Evolutionary conservation across 2,797 vertebrate species (phyloP).

Genomic region (Cheirogaleus major): DNA sequence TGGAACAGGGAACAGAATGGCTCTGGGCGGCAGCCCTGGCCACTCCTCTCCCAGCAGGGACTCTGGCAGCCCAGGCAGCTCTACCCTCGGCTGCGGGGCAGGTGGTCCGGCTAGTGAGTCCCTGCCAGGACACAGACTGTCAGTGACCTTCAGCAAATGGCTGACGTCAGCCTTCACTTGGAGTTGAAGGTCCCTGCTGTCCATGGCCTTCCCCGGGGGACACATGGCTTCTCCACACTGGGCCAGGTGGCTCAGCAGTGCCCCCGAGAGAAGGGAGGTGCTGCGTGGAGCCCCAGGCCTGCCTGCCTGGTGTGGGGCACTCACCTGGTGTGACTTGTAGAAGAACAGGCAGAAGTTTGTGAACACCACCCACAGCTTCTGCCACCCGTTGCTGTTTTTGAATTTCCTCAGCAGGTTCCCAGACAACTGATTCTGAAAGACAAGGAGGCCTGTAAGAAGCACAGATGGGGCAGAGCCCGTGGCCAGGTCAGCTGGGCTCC

Average conservation of each 20-base stretch:
- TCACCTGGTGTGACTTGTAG: slow-evolving; percentile 98
- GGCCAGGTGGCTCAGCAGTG: too few species aligned
- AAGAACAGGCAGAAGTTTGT: slow-evolving; percentile 99
- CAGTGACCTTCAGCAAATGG: not conserved
- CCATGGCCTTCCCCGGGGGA: not conserved
- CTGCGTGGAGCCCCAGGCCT: not conserved
- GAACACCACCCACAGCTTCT: slow-evolving; percentile 99
- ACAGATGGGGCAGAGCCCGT: not conserved
- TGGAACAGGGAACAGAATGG: slow-evolving; percentile 70
- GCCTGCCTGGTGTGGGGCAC: not conserved
- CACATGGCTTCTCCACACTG: not conserved
- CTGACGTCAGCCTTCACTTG: rapidly evolving
- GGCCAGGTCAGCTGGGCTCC: too few species aligned
- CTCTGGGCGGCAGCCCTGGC: rapidly evolving
- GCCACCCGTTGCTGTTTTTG: slow-evolving; percentile 99
- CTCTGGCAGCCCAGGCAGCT: not conserved
- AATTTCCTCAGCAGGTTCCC: slow-evolving; percentile 98
- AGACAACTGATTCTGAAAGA: slow-evolving; percentile 95
- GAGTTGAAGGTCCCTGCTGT: rapidly evolving
- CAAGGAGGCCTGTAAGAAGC: slow-evolving; percentile 48
- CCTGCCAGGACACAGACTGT: not conserved
- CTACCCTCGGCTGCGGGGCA: rapidly evolving
- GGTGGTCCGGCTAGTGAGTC: not conserved
- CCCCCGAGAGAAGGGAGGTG: not conserved
- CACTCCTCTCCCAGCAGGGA: not conserved